Conservation (phyloP, 2,797 vertebrate species). For the Hephaestus fuliginosus region DNA sequence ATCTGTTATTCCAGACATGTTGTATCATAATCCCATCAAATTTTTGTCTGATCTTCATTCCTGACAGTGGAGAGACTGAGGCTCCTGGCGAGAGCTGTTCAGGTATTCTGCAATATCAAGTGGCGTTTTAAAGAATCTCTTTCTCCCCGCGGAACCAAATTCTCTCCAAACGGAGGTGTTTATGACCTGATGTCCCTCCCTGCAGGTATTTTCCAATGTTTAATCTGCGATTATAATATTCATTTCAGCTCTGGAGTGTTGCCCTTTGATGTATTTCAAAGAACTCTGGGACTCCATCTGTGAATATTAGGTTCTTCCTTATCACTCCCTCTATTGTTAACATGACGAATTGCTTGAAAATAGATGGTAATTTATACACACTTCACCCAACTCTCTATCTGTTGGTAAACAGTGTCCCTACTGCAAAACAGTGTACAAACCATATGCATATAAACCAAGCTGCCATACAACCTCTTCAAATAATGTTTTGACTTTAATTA, state of each 20-base stretch:
- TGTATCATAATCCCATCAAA: not conserved
- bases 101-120: conserved; percentile 14
- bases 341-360: conserved; percentile 9
- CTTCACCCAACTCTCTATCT: not conserved
- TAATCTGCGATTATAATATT: conserved; percentile 22
- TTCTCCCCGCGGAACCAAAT: conserved; percentile 9
- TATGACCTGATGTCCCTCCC: conserved; percentile 22
- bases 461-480: not conserved
- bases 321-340: conserved; percentile 18
- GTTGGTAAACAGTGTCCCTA: conserved; percentile 9
- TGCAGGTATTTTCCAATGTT: conserved; percentile 28
- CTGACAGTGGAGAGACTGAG: not conserved
- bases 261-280: conserved; percentile 55
- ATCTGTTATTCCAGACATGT: conserved; percentile 1
- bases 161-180: conserved; percentile 25
- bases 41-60: not conserved
- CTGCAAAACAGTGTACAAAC: not conserved
- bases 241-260: conserved; percentile 18
- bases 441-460: not conserved
- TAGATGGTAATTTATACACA: conserved; percentile 20
- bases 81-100: not conserved
- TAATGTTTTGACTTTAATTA: conserved; percentile 2
- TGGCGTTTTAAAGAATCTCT: conserved; percentile 14
- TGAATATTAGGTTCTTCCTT: conserved; percentile 27
- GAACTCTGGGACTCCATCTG: conserved; percentile 3